A percentile compares a stretch with the other conserved stretches of the same genome.
Evolutionary conservation across 37 sponge, comb jelly and placozoan species (phyloP).

Genomic region (Ianthella basta): DNA sequence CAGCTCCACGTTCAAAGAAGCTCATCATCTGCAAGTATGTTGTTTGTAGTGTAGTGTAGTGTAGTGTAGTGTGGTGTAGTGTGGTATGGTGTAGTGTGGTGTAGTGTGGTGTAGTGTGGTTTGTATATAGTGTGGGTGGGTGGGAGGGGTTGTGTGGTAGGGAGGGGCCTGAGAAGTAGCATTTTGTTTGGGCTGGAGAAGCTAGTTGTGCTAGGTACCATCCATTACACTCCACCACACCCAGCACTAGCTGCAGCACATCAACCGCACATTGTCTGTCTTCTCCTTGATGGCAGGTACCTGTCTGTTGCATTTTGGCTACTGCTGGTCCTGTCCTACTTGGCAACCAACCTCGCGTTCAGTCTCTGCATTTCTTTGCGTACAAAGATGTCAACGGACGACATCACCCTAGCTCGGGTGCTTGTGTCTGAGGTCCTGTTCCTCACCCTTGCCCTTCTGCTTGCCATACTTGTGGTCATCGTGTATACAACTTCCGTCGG

Average conservation of each 20-base stretch:
- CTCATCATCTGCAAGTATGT: not conserved
- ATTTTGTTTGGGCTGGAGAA: no score
- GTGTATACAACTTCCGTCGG: constrained; percentile 39
- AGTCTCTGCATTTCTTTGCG: constrained; percentile 35
- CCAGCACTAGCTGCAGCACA: no score
- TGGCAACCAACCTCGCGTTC: constrained; percentile 55
- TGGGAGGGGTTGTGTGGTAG: not conserved
- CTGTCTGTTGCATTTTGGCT: constrained; percentile 40
- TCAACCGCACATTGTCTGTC: no score
- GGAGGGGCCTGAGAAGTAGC: no score
- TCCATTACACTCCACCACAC: no score
- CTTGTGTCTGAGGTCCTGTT: constrained; percentile 64
- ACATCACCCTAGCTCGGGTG: constrained; percentile 42
- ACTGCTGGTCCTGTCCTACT: constrained; percentile 21
- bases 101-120: not conserved
- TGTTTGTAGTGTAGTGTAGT: not conserved
- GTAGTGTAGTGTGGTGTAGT: not conserved
- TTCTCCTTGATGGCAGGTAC: constrained; percentile 23
- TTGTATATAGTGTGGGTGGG: not conserved
- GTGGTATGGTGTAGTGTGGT: not conserved
- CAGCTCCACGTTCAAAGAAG: constrained; percentile 3
- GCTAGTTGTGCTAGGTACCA: no score
- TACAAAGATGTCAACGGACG: not conserved
- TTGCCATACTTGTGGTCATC: constrained; percentile 63
- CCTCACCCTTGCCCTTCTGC: constrained; percentile 56